Evolutionary conservation across 2,888 invertebrate species (phyloP), one percentile per base, ranked within the genome.

Genomic region (Ditula angustiorana): DNA sequence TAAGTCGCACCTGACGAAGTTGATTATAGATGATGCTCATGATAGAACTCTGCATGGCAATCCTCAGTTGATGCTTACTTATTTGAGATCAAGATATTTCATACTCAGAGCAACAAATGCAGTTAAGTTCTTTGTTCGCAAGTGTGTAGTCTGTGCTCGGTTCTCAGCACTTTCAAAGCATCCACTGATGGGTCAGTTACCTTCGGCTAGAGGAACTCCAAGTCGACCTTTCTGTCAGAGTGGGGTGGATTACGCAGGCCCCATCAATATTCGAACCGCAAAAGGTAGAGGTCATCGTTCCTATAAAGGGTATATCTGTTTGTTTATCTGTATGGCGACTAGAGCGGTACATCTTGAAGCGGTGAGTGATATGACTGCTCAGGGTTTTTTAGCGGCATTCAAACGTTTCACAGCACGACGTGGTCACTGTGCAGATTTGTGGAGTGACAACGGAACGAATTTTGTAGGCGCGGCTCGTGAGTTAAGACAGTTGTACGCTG

Each of bases 221-320:
- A 41, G 16, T 13, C 13, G 41, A 41, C 41, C 41, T 7, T 41
- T 41, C 16, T 16, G 8, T 13, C 41, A 41, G 7, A 41, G 41
- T 5, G 41, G 19, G 8, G 41, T 41, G 7, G 19, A 41, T 7
- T 19, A 41, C 16, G 41, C 41, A 1, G 41, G 41, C 16, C 41
- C 41, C 0, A 41, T 41, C 13, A 41, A 7, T 5, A 41, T 41
- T 7, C 13, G 41, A 5, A 41, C 41, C 7, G n/a, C 41, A 3
- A 41, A 41, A 5, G 41, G 41, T 16, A 19, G 41, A 41, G 41
- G 16, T 16, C 16, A 41, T 16, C 41, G 16, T 7, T 4, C 41
- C 7, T 41, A 41, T 16, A 49, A 49, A 16, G 28, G 49, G 2
- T 49, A 49, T 16, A 49, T 49, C 26, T 49, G 49, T 26, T 26